Evolutionary conservation across 2,888 invertebrate genomes (phyloP).

Genomic region (Unio pictorum): DNA sequence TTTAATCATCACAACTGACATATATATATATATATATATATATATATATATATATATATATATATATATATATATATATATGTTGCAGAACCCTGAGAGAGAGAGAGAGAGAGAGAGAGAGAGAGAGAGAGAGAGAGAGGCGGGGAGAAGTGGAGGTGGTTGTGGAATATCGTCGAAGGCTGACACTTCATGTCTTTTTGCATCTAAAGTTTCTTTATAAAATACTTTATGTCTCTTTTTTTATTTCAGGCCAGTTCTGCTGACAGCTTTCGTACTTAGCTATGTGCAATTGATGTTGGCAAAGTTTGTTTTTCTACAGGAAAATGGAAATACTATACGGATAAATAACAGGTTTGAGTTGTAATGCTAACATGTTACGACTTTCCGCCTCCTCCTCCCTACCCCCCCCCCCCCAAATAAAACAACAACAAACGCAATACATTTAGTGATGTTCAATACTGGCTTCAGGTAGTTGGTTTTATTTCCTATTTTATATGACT

Average conservation of each 20-base stretch:
- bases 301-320: constrained; percentile 54
- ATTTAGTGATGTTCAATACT: not conserved
- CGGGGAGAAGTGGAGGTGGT: too few species aligned
- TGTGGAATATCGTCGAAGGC: too few species aligned
- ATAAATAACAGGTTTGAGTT: constrained; percentile 60
- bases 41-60: too few species aligned
- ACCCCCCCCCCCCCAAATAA: constrained; percentile 18
- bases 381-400: constrained; percentile 12
- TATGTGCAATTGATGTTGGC: constrained; percentile 47
- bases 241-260: constrained; percentile 39
- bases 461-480: not conserved
- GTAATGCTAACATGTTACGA: constrained; percentile 1
- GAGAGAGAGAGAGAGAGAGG: too few species aligned
- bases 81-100: too few species aligned
- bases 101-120: too few species aligned
- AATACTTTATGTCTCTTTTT: constrained; percentile 6
- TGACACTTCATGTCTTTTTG: constrained; percentile 20
- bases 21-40: too few species aligned
- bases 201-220: too few species aligned
- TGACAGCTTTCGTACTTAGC: constrained; percentile 36
- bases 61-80: too few species aligned
- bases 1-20: too few species aligned
- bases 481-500: not conserved
- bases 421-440: constrained; percentile 1
- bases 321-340: constrained; percentile 40